These are phyloP conservation scores for Troides aeacus DNA, from an alignment of 2,888 invertebrate genomes.

Conservation along the genomic window DNA sequence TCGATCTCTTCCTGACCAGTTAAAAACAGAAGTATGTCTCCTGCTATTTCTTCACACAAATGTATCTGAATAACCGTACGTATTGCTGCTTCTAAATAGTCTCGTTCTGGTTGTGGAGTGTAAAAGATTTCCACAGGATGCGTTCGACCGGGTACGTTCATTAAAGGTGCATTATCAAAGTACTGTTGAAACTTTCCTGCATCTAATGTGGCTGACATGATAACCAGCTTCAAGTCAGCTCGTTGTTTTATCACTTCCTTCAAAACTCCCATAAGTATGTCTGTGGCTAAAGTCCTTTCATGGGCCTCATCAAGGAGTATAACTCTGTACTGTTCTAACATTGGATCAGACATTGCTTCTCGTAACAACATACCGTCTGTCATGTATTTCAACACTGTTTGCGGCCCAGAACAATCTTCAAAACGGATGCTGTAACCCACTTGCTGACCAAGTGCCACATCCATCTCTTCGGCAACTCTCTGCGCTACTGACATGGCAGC, in stretches of 20 bases:
- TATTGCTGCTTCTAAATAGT: conserved; percentile 99
- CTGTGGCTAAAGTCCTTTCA: conserved; percentile 98
- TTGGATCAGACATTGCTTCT: conserved; percentile 99
- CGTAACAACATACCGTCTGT: conserved; percentile 99
- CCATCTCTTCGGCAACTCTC: conserved; percentile 99
- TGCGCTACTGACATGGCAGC: conserved; percentile 99
- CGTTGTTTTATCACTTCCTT: conserved; percentile 98
- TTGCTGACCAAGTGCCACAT: conserved; percentile 89
- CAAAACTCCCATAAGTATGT: conserved; percentile 98
- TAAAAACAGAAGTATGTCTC: conserved; percentile 95
- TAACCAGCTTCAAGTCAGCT: conserved; percentile 95
- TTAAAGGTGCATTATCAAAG: conserved; percentile 98
- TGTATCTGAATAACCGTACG: conserved; percentile 97
- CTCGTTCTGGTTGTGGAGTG: conserved; percentile 97
- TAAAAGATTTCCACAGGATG: conserved; percentile 91
- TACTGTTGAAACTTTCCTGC: conserved; percentile 99
- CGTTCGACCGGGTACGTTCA: conserved; percentile 94
- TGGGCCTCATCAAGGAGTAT: conserved; percentile 99
- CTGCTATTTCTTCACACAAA: conserved; percentile 95
- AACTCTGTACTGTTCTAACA: conserved; percentile 97
- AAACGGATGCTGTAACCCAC: conserved; percentile 92
- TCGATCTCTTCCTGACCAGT: conserved; percentile 95
- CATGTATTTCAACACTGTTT: conserved; percentile 98
- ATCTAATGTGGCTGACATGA: conserved; percentile 99
- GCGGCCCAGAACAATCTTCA: conserved; percentile 97